Conservation (phyloP, 2,888 invertebrate genomes). For the Athetis lepigone region DNA sequence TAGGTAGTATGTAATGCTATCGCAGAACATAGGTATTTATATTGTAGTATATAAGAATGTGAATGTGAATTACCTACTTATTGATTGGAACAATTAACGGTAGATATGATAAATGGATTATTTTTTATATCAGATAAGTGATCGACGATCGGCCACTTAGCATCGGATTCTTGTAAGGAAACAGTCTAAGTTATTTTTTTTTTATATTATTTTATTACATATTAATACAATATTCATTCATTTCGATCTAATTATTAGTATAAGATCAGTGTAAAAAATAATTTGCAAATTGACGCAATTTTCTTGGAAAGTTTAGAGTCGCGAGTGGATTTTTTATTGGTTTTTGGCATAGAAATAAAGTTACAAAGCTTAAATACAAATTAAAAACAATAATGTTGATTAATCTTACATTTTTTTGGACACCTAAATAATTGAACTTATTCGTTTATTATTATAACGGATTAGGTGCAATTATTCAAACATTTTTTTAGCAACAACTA, state of each 20-base stretch:
- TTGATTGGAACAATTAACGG: slow-evolving; percentile 79
- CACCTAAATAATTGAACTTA: slow-evolving; percentile 5
- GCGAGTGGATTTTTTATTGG: slow-evolving; percentile 60
- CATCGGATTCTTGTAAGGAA: slow-evolving; percentile 75
- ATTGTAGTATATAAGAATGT: slow-evolving; percentile 53
- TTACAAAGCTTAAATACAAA: background rate
- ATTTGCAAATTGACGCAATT: background rate
- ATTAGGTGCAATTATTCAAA: background rate
- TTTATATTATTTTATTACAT: slow-evolving; percentile 33
- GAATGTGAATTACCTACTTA: slow-evolving; percentile 58
- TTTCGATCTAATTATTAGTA: background rate
- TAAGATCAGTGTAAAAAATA: slow-evolving; percentile 21
- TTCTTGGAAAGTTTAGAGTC: slow-evolving; percentile 19
- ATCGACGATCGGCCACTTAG: slow-evolving; percentile 77
- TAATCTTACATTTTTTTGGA: background rate
- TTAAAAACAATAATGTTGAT: background rate
- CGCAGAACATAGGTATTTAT: slow-evolving; percentile 30
- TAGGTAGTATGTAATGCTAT: slow-evolving; percentile 26
- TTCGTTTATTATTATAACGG: background rate
- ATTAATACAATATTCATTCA: slow-evolving; percentile 12
- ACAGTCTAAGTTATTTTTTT: slow-evolving; percentile 58
- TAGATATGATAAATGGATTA: slow-evolving; percentile 83
- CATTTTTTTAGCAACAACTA: background rate
- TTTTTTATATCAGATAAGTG: slow-evolving; percentile 78
- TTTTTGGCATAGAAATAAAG: slow-evolving; percentile 46